A percentile compares a stretch with the other conserved stretches of the same genome.
phyloP scores from a whole-genome alignment of 2,888 invertebrate genomes.

The Plebejus melissa region DNA sequence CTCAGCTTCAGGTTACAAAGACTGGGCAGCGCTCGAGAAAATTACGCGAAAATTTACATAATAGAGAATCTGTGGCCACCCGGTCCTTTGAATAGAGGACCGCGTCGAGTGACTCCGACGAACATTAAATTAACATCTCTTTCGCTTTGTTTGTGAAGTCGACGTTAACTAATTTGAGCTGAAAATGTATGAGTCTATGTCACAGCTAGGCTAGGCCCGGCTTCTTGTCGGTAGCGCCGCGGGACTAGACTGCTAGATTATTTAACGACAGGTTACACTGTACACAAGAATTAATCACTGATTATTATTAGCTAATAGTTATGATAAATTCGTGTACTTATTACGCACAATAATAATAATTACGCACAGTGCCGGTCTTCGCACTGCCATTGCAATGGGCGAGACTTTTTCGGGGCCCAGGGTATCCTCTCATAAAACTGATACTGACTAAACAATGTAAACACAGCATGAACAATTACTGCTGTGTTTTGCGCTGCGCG shows the following conservation, averaged over 20 bases:
- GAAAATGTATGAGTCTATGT: constrained; percentile 26
- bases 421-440: too few species aligned
- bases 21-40: constrained; percentile 68
- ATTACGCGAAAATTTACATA: constrained; percentile 77
- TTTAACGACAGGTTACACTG: too few species aligned
- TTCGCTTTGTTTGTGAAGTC: constrained; percentile 68
- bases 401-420: too few species aligned
- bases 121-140: constrained; percentile 76
- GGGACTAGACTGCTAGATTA: not conserved
- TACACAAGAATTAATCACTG: too few species aligned
- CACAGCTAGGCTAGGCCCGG: not conserved
- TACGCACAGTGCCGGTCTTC: too few species aligned
- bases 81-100: constrained; percentile 72
- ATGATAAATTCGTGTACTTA: too few species aligned
- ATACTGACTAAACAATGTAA: too few species aligned
- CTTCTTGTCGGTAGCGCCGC: not conserved
- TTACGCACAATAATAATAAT: too few species aligned
- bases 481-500: too few species aligned
- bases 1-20: constrained; percentile 68
- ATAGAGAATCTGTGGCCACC: constrained; percentile 75
- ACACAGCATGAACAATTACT: too few species aligned
- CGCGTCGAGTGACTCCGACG: constrained; percentile 68
- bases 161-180: constrained; percentile 57
- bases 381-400: too few species aligned
- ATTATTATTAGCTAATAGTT: too few species aligned